phyloP scores from a whole-genome alignment of 2,888 invertebrate species.

The Philhelius pedissequus region DNA sequence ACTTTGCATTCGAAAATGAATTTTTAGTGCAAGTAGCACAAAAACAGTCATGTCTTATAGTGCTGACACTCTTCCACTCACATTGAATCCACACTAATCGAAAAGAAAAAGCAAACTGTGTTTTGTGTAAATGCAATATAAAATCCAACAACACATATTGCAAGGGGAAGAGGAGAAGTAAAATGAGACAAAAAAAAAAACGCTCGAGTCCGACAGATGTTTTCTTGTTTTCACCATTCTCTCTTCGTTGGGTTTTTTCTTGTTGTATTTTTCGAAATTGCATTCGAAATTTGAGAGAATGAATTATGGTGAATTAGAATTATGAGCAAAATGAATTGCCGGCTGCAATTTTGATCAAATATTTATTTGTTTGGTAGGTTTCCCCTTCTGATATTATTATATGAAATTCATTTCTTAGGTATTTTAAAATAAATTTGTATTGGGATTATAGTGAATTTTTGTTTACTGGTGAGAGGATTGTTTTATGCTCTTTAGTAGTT shows the following conservation, averaged over 20 bases:
- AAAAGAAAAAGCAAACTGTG: not conserved
- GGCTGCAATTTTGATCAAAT: slow-evolving; percentile 50
- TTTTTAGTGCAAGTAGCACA: slow-evolving; percentile 7
- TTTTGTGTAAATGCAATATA: slow-evolving; percentile 32
- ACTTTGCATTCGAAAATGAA: slow-evolving; percentile 58
- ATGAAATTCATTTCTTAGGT: not conserved
- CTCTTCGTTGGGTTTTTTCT: not conserved
- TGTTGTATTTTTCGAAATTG: not conserved
- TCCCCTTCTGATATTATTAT: not conserved
- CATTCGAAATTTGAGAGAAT: slow-evolving; percentile 53
- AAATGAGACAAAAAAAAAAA: slow-evolving; percentile 21
- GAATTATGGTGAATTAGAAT: slow-evolving; percentile 28
- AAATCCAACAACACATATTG: slow-evolving; percentile 33
- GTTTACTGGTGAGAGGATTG: slow-evolving; percentile 62
- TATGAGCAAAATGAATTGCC: slow-evolving; percentile 43
- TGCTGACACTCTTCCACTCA: slow-evolving; percentile 6
- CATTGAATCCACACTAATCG: not conserved
- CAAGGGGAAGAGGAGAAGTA: slow-evolving; percentile 1
- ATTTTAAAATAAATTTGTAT: slow-evolving; percentile 37
- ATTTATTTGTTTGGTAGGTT: not conserved
- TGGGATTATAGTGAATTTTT: slow-evolving; percentile 40
- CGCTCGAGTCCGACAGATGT: slow-evolving; percentile 56
- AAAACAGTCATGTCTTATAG: not conserved
- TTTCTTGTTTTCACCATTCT: slow-evolving; percentile 45
- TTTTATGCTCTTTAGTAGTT: slow-evolving; percentile 20